Conservation (phyloP, 2,888 invertebrate species). For the Euphydryas editha region DNA sequence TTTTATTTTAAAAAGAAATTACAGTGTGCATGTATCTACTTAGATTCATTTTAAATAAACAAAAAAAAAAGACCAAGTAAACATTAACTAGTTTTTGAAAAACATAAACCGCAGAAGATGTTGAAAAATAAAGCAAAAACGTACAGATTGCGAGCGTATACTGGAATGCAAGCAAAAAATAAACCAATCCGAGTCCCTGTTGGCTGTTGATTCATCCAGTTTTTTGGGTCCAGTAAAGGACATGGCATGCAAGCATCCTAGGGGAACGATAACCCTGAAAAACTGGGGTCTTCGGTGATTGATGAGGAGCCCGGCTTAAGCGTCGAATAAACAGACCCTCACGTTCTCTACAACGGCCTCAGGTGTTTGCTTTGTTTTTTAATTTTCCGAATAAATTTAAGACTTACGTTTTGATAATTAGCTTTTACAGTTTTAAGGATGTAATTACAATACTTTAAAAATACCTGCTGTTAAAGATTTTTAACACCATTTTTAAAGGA, state of each 20-base stretch:
- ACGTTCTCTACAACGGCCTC: constrained; percentile 64
- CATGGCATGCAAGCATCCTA: constrained; percentile 38
- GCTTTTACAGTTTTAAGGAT: neutral
- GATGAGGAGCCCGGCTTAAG: constrained; percentile 70
- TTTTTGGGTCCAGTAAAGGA: constrained; percentile 50
- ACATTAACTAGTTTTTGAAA: constrained; percentile 32
- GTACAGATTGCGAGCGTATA: constrained; percentile 32
- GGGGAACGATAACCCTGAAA: constrained; percentile 71
- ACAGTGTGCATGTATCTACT: too few relatives aligned
- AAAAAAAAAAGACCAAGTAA: neutral
- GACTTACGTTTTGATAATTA: constrained; percentile 9
- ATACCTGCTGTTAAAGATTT: neutral
- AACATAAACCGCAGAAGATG: constrained; percentile 33
- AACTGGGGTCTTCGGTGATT: constrained; percentile 72
- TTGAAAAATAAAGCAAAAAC: constrained; percentile 38
- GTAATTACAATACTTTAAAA: neutral
- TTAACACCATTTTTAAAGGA: too few relatives aligned
- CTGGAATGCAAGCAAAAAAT: constrained; percentile 45
- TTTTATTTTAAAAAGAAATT: too few relatives aligned
- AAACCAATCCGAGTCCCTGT: constrained; percentile 55
- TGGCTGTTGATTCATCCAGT: constrained; percentile 53
- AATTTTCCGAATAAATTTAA: constrained; percentile 27
- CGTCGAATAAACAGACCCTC: constrained; percentile 71
- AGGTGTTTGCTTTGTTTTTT: constrained; percentile 54
- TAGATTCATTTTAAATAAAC: neutral